A percentile compares a stretch with the other conserved stretches of the same genome.
Evolutionary conservation across 1,140 invertebrate species (phyloP).

Genomic region (Drosophila equinoxialis): DNA sequence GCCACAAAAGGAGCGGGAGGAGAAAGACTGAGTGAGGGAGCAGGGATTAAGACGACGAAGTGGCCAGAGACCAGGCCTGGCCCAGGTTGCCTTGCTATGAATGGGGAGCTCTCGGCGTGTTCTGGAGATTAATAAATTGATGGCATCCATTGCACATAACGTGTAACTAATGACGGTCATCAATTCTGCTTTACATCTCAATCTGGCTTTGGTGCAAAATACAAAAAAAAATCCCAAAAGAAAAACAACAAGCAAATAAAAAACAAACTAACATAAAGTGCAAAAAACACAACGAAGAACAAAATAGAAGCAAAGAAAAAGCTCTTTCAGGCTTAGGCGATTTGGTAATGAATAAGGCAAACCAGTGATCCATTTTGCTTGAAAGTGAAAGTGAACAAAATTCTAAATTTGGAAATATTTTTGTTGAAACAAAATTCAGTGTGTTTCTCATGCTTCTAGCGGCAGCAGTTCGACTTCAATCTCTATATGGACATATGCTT

Average conservation of each 20-base stretch:
- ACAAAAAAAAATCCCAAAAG: constrained; percentile 29
- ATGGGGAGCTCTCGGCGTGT: constrained; percentile 76
- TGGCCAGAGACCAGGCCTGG: constrained; percentile 47
- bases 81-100: constrained; percentile 55
- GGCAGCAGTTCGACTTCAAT: constrained; percentile 35
- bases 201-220: constrained; percentile 77
- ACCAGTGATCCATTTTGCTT: background rate
- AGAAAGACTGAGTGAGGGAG: constrained; percentile 8
- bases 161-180: constrained; percentile 83
- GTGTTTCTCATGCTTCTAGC: constrained; percentile 41
- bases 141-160: constrained; percentile 84
- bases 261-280: constrained; percentile 2
- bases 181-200: constrained; percentile 84
- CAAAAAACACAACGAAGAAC: constrained; percentile 38
- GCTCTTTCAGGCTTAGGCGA: constrained; percentile 3
- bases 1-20: constrained; percentile 17
- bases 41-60: constrained; percentile 71
- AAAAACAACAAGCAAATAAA: constrained; percentile 23
- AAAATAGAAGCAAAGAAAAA: constrained; percentile 3
- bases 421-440: background rate
- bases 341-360: constrained; percentile 42
- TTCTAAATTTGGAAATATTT: constrained; percentile 6
- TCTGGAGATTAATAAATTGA: constrained; percentile 84
- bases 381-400: constrained; percentile 1
- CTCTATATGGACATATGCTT: constrained; percentile 16